Evolutionary conservation across 2,888 invertebrate species (phyloP).

Genomic region (Platypus cylindrus): DNA sequence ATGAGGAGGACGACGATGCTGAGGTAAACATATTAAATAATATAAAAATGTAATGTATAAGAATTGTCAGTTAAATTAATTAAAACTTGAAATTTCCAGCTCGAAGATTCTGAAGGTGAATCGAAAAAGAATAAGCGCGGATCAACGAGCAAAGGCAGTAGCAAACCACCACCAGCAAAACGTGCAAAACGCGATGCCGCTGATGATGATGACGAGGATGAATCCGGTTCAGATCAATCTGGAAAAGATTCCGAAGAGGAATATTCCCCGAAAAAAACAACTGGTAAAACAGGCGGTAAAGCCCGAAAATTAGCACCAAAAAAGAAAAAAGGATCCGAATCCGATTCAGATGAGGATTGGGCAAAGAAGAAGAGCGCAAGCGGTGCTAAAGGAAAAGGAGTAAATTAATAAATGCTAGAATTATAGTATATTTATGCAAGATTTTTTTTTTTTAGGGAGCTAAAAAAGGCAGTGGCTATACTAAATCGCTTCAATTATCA

Average conservation of each 20-base stretch:
- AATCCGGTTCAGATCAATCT: slow-evolving; percentile 37
- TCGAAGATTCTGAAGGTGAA: slow-evolving; percentile 35
- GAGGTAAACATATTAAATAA: no score
- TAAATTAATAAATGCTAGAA: neutral
- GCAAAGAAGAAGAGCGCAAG: slow-evolving; percentile 46
- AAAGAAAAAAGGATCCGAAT: slow-evolving; percentile 56
- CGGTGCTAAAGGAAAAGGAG: slow-evolving; percentile 18
- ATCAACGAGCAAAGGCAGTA: slow-evolving; percentile 38
- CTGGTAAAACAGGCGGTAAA: slow-evolving; percentile 42
- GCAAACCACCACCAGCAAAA: slow-evolving; percentile 35
- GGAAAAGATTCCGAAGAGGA: slow-evolving; percentile 47
- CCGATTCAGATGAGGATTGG: slow-evolving; percentile 58
- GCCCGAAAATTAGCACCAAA: slow-evolving; percentile 40
- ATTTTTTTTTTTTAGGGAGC: slow-evolving; percentile 20
- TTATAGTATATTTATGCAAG: neutral
- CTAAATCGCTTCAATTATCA: slow-evolving; percentile 70
- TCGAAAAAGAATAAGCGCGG: slow-evolving; percentile 48
- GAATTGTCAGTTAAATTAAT: no score
- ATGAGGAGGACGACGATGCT: no score
- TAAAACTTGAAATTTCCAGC: no score
- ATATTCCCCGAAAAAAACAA: slow-evolving; percentile 46
- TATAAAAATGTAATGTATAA: no score
- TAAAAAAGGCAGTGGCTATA: slow-evolving; percentile 64
- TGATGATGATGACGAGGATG: slow-evolving; percentile 40
- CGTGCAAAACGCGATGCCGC: slow-evolving; percentile 41